Evolutionary conservation across 2,888 invertebrate genomes (phyloP).

Genomic region (Phymatocera aterrima): DNA sequence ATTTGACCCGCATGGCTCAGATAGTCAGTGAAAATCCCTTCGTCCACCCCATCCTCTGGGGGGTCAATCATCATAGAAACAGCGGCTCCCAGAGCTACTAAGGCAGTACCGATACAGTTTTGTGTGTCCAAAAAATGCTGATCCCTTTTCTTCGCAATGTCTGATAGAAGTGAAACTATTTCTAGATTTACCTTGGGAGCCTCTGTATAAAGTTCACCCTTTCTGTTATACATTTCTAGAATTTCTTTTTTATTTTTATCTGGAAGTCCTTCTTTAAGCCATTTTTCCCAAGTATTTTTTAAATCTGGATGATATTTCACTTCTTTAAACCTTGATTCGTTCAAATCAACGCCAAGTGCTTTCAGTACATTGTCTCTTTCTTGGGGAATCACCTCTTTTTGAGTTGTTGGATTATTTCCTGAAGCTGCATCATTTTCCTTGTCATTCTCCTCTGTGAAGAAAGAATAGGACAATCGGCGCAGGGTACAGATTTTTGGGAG

Average conservation of each 20-base stretch:
- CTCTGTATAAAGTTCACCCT: slow-evolving; percentile 22
- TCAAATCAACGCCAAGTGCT: slow-evolving; percentile 27
- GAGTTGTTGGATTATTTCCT: neutral
- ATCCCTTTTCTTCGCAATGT: slow-evolving; percentile 46
- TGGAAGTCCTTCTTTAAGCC: slow-evolving; percentile 39
- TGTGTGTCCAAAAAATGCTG: slow-evolving; percentile 45
- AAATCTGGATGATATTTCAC: slow-evolving; percentile 41
- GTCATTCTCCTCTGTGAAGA: neutral
- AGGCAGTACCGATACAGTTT: slow-evolving; percentile 37
- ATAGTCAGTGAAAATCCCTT: slow-evolving; percentile 19
- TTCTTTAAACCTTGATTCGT: slow-evolving; percentile 1
- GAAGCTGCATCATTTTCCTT: neutral
- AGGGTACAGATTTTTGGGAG: neutral
- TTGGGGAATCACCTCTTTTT: neutral
- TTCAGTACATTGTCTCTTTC: slow-evolving; percentile 25
- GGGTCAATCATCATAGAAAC: slow-evolving; percentile 8
- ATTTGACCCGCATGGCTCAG: neutral
- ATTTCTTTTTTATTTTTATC: slow-evolving; percentile 42
- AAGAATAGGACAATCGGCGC: neutral
- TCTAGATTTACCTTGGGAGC: slow-evolving; percentile 45
- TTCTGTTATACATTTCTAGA: slow-evolving; percentile 32
- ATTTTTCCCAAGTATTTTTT: slow-evolving; percentile 27
- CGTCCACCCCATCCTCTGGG: slow-evolving; percentile 43
- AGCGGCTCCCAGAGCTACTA: slow-evolving; percentile 25
- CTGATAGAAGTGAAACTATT: slow-evolving; percentile 27